A percentile compares a stretch with the other conserved stretches of the same genome.
Conservation (phyloP, 2,113 vertebrate genomes). For the Boulengerochromis microlepis region DNA sequence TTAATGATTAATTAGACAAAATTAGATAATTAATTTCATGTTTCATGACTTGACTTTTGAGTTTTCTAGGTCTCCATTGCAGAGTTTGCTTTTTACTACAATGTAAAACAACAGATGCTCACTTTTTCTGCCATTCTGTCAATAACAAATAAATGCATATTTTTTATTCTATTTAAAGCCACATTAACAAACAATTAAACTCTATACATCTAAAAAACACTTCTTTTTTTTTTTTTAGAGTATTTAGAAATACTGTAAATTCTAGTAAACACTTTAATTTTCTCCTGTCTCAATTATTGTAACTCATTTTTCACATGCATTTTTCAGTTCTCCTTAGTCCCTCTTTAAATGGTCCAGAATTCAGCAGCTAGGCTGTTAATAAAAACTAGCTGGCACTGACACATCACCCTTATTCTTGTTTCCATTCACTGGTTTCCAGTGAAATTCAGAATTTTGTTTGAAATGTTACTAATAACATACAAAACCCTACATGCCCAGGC, state of each 20-base stretch:
- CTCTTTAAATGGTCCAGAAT: neutral
- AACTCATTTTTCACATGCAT: neutral
- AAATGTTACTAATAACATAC: neutral
- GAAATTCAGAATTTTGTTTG: neutral
- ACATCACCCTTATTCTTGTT: neutral
- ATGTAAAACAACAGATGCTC: neutral
- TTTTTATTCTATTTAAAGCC: neutral
- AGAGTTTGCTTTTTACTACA: neutral
- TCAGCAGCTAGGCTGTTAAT: neutral
- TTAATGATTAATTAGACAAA: neutral
- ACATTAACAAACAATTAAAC: neutral
- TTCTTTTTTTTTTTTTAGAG: rapidly evolving
- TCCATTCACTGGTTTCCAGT: neutral
- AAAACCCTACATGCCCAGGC: rapidly evolving
- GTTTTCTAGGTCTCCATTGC: neutral
- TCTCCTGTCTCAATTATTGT: neutral
- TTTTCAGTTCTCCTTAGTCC: neutral
- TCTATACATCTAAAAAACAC: rapidly evolving
- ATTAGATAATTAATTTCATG: neutral
- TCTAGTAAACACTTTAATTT: neutral
- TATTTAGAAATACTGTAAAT: neutral
- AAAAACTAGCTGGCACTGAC: neutral
- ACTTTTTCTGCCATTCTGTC: neutral
- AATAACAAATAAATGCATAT: neutral
- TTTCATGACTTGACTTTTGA: neutral